Evolutionary conservation across 2,888 invertebrate genomes (phyloP).

Genomic region (Herminia tarsipennalis): DNA sequence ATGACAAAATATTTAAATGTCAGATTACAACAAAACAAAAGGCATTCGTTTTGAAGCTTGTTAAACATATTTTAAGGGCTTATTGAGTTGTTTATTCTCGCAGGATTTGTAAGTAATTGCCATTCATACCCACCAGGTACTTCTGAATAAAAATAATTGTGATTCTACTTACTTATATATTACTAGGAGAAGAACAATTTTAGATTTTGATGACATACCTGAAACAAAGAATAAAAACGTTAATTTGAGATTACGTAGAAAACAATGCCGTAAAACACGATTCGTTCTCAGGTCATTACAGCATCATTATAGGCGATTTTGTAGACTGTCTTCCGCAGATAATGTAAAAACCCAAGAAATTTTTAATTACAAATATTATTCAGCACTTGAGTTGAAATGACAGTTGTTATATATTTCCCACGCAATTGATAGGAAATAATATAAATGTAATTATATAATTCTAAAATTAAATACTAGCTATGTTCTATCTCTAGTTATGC

Average conservation of each 20-base stretch:
- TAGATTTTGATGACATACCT: constrained; percentile 8
- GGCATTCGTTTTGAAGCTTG: background rate
- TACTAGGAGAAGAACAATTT: background rate
- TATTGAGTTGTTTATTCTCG: background rate
- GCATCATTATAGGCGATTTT: background rate
- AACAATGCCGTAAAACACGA: background rate
- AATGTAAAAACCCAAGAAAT: background rate
- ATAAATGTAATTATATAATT: too few species aligned
- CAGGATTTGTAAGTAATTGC: background rate
- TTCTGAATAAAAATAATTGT: too few species aligned
- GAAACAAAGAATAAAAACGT: constrained; percentile 10
- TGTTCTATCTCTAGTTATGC: too few species aligned
- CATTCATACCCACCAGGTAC: background rate
- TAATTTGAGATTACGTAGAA: background rate
- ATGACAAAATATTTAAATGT: background rate
- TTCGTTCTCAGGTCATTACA: background rate
- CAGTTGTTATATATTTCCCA: too few species aligned
- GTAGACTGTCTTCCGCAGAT: background rate
- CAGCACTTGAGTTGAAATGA: too few species aligned
- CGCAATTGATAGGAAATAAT: too few species aligned
- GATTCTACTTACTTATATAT: too few species aligned
- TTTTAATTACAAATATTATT: too few species aligned
- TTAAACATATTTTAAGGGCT: too few species aligned
- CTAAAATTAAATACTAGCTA: too few species aligned
- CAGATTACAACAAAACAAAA: background rate